A percentile compares a stretch with the other conserved stretches of the same genome.
These are phyloP conservation scores for Tribolium freemani DNA, from an alignment of 2,888 invertebrate genomes.

Conservation along the genomic window DNA sequence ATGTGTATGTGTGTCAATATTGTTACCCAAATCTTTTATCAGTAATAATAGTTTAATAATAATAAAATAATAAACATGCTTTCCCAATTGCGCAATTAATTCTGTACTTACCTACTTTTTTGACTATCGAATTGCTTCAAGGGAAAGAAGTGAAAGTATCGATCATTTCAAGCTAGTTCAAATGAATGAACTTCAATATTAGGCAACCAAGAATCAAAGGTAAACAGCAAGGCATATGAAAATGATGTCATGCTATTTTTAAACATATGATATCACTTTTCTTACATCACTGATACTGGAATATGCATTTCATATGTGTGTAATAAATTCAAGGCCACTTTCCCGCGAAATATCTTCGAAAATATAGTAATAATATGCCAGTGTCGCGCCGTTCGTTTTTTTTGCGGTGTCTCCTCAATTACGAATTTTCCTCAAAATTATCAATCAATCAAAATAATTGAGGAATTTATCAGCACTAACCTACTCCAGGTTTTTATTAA, in stretches of 20 bases:
- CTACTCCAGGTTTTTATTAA: conserved; percentile 9
- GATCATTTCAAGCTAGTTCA: background rate
- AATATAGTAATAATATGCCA: conserved; percentile 21
- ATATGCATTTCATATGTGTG: conserved; percentile 44
- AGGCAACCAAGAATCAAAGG: conserved; percentile 32
- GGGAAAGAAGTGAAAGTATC: background rate
- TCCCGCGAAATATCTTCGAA: conserved; percentile 29
- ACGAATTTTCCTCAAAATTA: background rate
- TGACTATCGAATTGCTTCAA: too few species aligned
- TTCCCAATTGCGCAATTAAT: too few species aligned
- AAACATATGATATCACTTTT: conserved; percentile 54
- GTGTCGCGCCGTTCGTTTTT: background rate
- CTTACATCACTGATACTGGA: conserved; percentile 51
- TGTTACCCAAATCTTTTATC: background rate
- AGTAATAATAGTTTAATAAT: background rate
- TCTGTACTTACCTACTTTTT: too few species aligned
- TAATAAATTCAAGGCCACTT: conserved; percentile 45
- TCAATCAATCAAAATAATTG: background rate
- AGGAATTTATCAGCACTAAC: background rate
- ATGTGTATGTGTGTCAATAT: background rate
- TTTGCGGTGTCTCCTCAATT: background rate
- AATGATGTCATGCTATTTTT: conserved; percentile 59
- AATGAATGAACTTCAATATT: background rate
- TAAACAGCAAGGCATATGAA: conserved; percentile 37
- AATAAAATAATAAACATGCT: too few species aligned